phyloP scores from a whole-genome alignment of 2,113 vertebrate genomes.

The Saguinus midas region DNA sequence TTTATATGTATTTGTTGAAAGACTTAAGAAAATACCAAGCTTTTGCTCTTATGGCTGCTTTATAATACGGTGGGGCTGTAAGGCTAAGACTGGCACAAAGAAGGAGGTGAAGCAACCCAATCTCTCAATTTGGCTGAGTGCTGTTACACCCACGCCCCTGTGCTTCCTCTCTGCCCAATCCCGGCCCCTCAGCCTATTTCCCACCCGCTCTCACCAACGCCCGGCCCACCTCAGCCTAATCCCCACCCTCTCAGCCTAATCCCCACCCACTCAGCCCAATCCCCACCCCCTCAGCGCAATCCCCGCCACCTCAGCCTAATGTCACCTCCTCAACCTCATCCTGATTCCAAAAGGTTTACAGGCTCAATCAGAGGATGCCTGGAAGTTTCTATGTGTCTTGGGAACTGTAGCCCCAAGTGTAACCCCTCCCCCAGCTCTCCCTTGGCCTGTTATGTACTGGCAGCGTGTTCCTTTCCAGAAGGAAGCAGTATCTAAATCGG shows the following conservation, averaged over 20 bases:
- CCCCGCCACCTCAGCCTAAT: fast-evolving
- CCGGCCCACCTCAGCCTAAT: too few species aligned
- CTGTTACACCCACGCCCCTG: fast-evolving
- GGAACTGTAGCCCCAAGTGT: neutral
- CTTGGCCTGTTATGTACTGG: fast-evolving
- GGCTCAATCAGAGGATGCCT: neutral
- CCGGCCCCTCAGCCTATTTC: too few species aligned
- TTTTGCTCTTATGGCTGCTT: neutral
- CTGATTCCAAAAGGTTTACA: neutral
- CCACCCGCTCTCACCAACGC: too few species aligned
- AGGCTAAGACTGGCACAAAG: neutral
- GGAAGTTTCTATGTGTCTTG: neutral
- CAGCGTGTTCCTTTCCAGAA: neutral
- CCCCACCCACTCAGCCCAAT: too few species aligned
- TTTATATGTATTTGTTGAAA: neutral
- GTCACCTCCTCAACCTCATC: too few species aligned
- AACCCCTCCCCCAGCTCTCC: neutral
- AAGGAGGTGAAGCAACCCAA: neutral
- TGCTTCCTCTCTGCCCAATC: neutral
- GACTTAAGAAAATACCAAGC: neutral
- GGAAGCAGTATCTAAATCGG: neutral
- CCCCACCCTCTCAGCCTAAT: too few species aligned
- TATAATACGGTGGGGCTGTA: neutral
- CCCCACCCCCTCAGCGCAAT: too few species aligned
- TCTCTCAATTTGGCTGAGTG: neutral